These are phyloP conservation scores for Hanleya hanleyi DNA, from an alignment of 2,888 invertebrate species.

Conservation along the genomic window DNA sequence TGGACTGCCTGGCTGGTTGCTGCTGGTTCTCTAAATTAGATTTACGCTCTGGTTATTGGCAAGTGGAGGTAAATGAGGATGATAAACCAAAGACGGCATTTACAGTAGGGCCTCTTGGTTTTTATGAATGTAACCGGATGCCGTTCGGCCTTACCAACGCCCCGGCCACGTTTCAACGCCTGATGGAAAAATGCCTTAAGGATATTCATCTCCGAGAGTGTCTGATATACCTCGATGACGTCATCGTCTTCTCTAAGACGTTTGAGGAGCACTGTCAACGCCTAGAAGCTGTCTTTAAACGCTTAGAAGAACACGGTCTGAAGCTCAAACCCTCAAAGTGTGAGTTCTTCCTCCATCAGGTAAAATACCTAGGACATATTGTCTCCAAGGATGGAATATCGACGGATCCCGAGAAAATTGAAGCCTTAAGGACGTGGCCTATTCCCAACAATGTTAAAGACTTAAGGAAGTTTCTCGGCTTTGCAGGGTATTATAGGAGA, in stretches of 20 bases:
- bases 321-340: background rate
- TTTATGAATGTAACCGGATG: constrained; percentile 1
- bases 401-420: background rate
- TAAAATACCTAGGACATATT: background rate
- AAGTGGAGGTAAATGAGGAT: too few species aligned
- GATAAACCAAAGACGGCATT: too few species aligned
- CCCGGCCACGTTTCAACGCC: background rate
- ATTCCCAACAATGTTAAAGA: background rate
- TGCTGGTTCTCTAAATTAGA: too few species aligned
- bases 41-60: too few species aligned
- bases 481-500: background rate
- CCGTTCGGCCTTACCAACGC: background rate
- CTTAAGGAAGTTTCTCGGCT: background rate
- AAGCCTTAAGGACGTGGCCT: background rate
- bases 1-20: too few species aligned
- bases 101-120: background rate
- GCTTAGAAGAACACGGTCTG: background rate
- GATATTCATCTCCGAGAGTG: background rate
- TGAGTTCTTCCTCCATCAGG: background rate
- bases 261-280: background rate
- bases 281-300: background rate
- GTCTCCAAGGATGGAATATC: background rate
- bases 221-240: background rate
- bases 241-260: background rate
- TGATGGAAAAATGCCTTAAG: background rate